These are phyloP conservation scores for Drosophila neocordata DNA, from an alignment of 1,140 invertebrate genomes.

Conservation along the genomic window DNA sequence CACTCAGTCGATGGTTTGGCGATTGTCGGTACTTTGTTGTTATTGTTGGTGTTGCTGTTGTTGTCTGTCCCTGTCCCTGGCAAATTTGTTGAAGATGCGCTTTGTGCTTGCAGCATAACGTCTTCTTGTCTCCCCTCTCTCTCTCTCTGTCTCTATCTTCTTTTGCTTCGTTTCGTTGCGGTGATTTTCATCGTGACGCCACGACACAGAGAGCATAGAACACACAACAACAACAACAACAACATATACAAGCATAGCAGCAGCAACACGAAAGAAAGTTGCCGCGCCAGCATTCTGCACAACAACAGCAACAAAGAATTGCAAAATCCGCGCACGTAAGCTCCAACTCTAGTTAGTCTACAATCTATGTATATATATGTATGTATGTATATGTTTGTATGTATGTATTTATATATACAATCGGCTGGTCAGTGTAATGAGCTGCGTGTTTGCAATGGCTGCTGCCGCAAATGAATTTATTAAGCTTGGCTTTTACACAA, in stretches of 20 bases:
- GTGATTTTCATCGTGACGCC: slow-evolving; percentile 78
- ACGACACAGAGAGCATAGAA: slow-evolving; percentile 66
- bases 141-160: slow-evolving; percentile 13
- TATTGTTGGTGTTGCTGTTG: slow-evolving; percentile 12
- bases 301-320: slow-evolving; percentile 35
- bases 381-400: background rate
- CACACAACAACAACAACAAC: slow-evolving; percentile 31
- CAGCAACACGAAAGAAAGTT: slow-evolving; percentile 64
- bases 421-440: slow-evolving; percentile 50
- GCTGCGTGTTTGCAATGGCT: slow-evolving; percentile 68
- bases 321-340: slow-evolving; percentile 76
- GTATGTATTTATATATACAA: background rate
- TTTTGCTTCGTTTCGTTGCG: slow-evolving; percentile 55
- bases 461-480: slow-evolving; percentile 75
- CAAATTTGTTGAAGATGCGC: slow-evolving; percentile 74
- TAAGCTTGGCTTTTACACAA: slow-evolving; percentile 76
- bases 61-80: slow-evolving; percentile 24
- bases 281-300: slow-evolving; percentile 64
- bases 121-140: background rate
- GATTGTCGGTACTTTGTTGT: slow-evolving; percentile 57
- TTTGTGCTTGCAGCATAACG: slow-evolving; percentile 64
- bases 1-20: slow-evolving; percentile 5
- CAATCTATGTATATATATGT: too few relatives aligned
- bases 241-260: background rate
- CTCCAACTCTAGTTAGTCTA: slow-evolving; percentile 20